A percentile compares a stretch with the other conserved stretches of the same genome.
Conservation (phyloP, 1,140 invertebrate species). For the Sitodiplosis mosellana region DNA sequence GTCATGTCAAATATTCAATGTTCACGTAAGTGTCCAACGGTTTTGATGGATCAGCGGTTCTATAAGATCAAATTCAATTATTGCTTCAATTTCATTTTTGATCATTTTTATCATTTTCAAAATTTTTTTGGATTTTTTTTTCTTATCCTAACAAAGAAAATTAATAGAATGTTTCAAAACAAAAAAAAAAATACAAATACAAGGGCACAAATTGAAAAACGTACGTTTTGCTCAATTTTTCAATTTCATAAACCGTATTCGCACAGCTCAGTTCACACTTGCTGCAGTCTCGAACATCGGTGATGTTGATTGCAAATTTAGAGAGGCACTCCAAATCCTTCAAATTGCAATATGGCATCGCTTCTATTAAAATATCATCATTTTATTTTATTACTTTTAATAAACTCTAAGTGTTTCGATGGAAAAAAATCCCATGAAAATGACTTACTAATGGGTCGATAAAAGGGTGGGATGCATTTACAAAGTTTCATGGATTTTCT, state of each 20-base stretch:
- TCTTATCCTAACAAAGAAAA: too few relatives aligned
- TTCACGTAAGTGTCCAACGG: background rate
- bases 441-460: conserved; percentile 29
- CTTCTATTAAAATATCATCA: conserved; percentile 17
- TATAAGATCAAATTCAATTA: background rate
- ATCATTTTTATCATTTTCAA: background rate
- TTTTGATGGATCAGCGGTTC: background rate
- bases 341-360: conserved; percentile 33
- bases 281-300: conserved; percentile 34
- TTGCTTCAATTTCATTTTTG: too few relatives aligned
- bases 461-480: conserved; percentile 47
- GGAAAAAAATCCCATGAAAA: background rate
- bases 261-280: conserved; percentile 46
- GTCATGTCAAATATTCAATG: conserved; percentile 46
- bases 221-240: conserved; percentile 31
- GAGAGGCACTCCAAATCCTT: conserved; percentile 36
- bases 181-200: too few relatives aligned
- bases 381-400: conserved; percentile 2
- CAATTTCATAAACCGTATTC: conserved; percentile 52
- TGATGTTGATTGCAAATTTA: conserved; percentile 31
- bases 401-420: conserved; percentile 1
- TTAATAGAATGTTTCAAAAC: too few relatives aligned
- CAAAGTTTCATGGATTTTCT: conserved; percentile 34
- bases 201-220: background rate
- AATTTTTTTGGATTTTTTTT: too few relatives aligned